Base-by-base conservation (phyloP, 2,888 invertebrate species). In the Galeopsomyia nigrocyanea region DNA sequence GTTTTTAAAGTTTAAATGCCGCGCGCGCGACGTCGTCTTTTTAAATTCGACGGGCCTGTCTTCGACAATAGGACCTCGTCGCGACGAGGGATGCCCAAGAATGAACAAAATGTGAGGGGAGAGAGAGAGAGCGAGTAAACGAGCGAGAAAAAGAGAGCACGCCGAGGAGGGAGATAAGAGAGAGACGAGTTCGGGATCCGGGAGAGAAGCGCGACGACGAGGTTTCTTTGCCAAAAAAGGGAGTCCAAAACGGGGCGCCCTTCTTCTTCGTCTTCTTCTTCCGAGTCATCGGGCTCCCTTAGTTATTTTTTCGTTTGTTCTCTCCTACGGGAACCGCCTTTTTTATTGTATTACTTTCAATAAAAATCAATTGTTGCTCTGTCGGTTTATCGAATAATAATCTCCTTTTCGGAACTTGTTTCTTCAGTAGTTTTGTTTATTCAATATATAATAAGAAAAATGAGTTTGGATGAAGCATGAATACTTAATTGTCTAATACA, bases 1-100 rank as follows among this genome's bases (percentile, higher is more conserved):
- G 73, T 76, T 78, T 83, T 82, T 82, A 80, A 81, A 83, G 79
- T 81, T 82, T 80, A 80, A 80, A 82, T 83, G 79, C 78, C 79
- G 31, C 65, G 63, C 10, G 22, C 77, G 71, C 78, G 56, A 58
- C 74, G 77, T 77, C 63, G 62, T 61, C 68, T 75, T 57, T 75
- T 56, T 73, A 77, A 68, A 73, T 73, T 68, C 71, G 74, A 63
- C 60, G 70, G 70, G 68, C 71, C 26, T 61, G 46, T 65, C 39
- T 3, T 22, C 56, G 58, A 58, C 16, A 56, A 56, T 16, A 22
- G 22, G 21, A 56, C 16, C 7, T 53, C 7, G 53, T 14, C 26
- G 26, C 46, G 56, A 31, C 63, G 55, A 65, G 66, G 61, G 65
- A 66, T 71, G 49, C n/a, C 58, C 17, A 22, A 16, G 31, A 26